These are phyloP conservation scores for Ondatra zibethicus DNA, from an alignment of 2,113 vertebrate species.

Conservation along the genomic window DNA sequence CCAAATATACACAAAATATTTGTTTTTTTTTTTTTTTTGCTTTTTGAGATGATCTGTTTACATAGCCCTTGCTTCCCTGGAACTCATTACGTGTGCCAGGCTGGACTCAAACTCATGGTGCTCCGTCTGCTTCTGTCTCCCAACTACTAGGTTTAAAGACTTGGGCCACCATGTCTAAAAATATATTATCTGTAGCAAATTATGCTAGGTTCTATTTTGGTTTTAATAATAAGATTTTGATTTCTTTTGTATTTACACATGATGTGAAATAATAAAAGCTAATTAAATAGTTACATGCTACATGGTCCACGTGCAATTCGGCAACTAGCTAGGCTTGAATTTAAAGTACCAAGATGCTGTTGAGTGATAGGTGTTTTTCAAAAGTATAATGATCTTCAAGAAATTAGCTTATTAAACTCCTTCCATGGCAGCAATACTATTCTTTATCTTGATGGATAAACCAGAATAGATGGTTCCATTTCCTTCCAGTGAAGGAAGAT, in stretches of 20 bases:
- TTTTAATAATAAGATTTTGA: neutral
- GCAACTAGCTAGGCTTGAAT: neutral
- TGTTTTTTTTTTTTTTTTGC: neutral
- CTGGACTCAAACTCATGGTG: neutral
- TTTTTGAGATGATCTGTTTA: neutral
- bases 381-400: neutral
- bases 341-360: neutral
- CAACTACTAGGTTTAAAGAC: neutral
- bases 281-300: neutral
- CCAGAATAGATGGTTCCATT: neutral
- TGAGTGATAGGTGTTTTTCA: slow-evolving; percentile 14
- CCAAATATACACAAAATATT: slow-evolving; percentile 72
- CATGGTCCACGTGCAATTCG: neutral
- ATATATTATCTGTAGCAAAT: neutral
- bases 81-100: neutral
- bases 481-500: neutral
- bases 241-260: slow-evolving; percentile 22
- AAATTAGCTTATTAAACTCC: neutral
- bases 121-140: neutral
- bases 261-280: neutral
- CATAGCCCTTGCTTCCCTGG: neutral
- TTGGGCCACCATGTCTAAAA: neutral
- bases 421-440: neutral
- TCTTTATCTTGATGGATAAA: neutral
- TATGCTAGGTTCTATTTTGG: neutral